A percentile compares a stretch with the other conserved stretches of the same genome.
Evolutionary conservation across 2,888 invertebrate species (phyloP).

Genomic region (Calliopum simillimum): DNA sequence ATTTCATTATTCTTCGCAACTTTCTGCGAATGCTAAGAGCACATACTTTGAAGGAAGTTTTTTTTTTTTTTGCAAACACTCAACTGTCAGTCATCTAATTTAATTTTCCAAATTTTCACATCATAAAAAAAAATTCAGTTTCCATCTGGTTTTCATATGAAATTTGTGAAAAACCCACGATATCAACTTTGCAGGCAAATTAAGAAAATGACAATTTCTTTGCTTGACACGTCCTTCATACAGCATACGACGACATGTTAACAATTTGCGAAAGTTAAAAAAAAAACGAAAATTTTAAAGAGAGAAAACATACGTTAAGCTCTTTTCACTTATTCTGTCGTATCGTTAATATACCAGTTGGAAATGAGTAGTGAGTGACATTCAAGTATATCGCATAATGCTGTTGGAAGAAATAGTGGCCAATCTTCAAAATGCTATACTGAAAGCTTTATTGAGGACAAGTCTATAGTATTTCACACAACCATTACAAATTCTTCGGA

Average conservation of each 20-base stretch:
- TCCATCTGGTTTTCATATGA: not conserved
- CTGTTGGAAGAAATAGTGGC: too few species aligned
- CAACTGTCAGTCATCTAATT: slow-evolving; percentile 9
- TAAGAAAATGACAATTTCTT: slow-evolving; percentile 8
- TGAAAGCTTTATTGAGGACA: too few species aligned
- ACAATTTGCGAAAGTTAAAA: too few species aligned
- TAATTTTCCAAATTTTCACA: slow-evolving; percentile 19
- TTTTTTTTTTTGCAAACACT: not conserved
- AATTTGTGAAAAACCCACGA: not conserved
- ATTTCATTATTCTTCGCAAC: too few species aligned
- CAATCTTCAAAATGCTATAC: too few species aligned
- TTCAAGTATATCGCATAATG: too few species aligned
- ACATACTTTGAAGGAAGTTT: not conserved
- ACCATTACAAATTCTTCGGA: too few species aligned
- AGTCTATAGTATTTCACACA: too few species aligned
- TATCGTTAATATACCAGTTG: too few species aligned
- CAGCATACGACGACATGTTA: not conserved
- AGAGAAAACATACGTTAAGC: slow-evolving; percentile 5
- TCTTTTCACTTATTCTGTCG: not conserved
- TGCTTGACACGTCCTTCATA: not conserved
- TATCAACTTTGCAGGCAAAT: slow-evolving; percentile 5
- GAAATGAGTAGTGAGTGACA: too few species aligned
- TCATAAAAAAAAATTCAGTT: slow-evolving; percentile 11
- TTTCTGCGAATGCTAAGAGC: too few species aligned
- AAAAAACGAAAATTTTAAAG: not conserved